Evolutionary conservation across 2,113 vertebrate genomes (phyloP).

Genomic region (Tympanuchus pallidicinctus): DNA sequence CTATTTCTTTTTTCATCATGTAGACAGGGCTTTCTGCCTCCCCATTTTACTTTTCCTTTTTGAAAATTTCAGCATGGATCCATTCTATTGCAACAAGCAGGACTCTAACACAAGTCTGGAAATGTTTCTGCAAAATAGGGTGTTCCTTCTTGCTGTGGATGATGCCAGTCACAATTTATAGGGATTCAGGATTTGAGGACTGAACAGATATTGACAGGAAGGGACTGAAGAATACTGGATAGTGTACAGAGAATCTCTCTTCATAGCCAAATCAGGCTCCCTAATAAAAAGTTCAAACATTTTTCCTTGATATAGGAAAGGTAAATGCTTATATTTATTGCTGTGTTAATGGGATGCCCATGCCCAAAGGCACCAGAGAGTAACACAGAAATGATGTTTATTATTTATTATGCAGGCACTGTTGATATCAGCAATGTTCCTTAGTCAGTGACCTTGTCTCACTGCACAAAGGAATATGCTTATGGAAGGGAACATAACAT

Average conservation of each 20-base stretch:
- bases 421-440: background rate
- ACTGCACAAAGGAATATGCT: background rate
- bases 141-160: background rate
- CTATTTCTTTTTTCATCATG: fast-evolving
- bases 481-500: background rate
- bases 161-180: background rate
- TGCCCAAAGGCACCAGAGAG: background rate
- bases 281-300: background rate
- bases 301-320: background rate
- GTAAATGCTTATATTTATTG: background rate
- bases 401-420: background rate
- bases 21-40: background rate
- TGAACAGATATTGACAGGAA: background rate
- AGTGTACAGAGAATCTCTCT: background rate
- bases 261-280: background rate
- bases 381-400: background rate
- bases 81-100: background rate
- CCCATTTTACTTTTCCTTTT: background rate
- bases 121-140: background rate
- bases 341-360: fast-evolving
- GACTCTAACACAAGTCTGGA: background rate
- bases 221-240: background rate
- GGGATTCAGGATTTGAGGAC: background rate
- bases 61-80: background rate
- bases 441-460: background rate